Base-by-base conservation (phyloP, 1,140 invertebrate genomes). In the Eriocheir sinensis region DNA sequence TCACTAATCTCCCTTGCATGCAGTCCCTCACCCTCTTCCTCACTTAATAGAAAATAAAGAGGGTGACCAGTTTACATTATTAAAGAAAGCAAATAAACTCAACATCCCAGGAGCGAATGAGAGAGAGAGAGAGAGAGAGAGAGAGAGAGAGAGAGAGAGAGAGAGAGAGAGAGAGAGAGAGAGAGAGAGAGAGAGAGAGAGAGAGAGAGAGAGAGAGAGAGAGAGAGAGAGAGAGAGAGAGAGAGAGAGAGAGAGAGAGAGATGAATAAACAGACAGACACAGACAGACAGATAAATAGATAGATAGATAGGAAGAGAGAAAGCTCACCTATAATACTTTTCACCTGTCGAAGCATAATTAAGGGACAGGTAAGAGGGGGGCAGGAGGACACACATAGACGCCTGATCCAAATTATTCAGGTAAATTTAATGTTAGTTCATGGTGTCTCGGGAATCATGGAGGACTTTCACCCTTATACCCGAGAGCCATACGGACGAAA, bases 341-440 rank as follows among this genome's bases (percentile, higher is more conserved):
- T 40, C 36, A 86, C 83, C 83, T 86, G 83, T 41, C 40, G 36
- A 86, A 41, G 83, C 36, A 40, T 86, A 41, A 38, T 38, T 36
- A 27, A 34, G 30, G 83, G 30, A 34, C 17, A 86, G 83, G 32
- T 17, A 86, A 41, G 36, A n/a, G 60, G n/a, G 60, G 60, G n/a
- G 60, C 21, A 12, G 60, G 60, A 72, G 60, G 12, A n/a, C 6
- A 72, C 40, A 48, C 53, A 27, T 80, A 92, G 79, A 72, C 38
- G 27, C 72, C 32, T 93, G 85, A 93, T 93, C 48, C 92, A 93
- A 93, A 72, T 88, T 93, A 86, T 93, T 93, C 92, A 79, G 38
- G 92, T 89, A 53, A 93, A 93, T 93, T 89, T 93, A 41, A 48
- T 72, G 44, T 9, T 30, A 83, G 27, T 88, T 93, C 53, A 89